phyloP scores from a whole-genome alignment of 2,888 invertebrate species.

The Mimumesa dahlbomi region DNA sequence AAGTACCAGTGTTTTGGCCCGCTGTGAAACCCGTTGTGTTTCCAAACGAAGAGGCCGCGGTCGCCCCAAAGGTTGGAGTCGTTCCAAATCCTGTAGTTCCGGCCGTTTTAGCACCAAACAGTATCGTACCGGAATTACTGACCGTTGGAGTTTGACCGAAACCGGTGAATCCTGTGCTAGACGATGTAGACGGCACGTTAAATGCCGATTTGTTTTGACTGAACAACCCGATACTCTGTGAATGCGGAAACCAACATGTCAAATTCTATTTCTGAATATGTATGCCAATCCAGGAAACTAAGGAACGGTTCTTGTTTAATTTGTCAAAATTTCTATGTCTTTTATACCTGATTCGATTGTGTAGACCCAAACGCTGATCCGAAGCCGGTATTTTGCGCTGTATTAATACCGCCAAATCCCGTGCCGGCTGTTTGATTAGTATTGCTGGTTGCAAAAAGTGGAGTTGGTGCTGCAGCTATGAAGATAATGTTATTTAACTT shows the following conservation, averaged over 20 bases:
- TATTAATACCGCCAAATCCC: conserved; percentile 74
- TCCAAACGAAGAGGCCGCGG: conserved; percentile 71
- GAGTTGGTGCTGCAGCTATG: conserved; percentile 74
- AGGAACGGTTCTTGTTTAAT: too few relatives aligned
- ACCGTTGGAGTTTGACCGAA: conserved; percentile 77
- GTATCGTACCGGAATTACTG: conserved; percentile 47
- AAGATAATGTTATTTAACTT: conserved; percentile 38
- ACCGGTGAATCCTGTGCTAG: conserved; percentile 79
- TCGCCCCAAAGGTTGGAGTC: conserved; percentile 69
- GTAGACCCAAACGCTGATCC: conserved; percentile 77
- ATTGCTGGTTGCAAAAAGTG: conserved; percentile 75
- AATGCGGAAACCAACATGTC: conserved; percentile 53
- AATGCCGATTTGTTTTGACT: conserved; percentile 80
- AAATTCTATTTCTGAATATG: too few relatives aligned
- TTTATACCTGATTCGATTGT: conserved; percentile 76
- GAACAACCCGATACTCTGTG: conserved; percentile 79
- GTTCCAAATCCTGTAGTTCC: conserved; percentile 80
- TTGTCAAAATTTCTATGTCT: too few relatives aligned
- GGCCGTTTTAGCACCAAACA: conserved; percentile 81
- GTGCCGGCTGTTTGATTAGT: conserved; percentile 75
- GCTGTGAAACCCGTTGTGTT: conserved; percentile 60
- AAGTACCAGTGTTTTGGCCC: conserved; percentile 76
- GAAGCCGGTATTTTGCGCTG: conserved; percentile 76
- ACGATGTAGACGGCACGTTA: conserved; percentile 72
- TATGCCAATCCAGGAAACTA: neutral